Conservation (phyloP, 2,113 vertebrate genomes). For the Petromus typicus region DNA sequence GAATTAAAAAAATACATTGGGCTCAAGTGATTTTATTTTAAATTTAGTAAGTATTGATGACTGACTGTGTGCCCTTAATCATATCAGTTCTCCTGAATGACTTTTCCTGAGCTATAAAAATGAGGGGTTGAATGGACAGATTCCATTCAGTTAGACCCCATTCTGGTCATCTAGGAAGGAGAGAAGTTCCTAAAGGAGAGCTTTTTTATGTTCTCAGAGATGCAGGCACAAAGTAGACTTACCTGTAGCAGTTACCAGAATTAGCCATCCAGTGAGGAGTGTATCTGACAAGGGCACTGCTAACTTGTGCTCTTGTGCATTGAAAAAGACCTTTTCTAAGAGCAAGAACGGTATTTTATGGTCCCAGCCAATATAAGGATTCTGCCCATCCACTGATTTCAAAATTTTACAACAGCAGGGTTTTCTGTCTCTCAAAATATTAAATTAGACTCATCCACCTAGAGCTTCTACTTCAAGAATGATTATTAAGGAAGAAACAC, state of each 20-base stretch:
- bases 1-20: neutral
- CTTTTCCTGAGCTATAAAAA: constrained; percentile 26
- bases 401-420: neutral
- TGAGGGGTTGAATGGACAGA: neutral
- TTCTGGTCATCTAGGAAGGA: neutral
- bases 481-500: constrained; percentile 59
- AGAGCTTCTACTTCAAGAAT: constrained; percentile 52
- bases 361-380: neutral
- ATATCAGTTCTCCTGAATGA: neutral
- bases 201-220: constrained; percentile 12
- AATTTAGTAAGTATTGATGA: neutral
- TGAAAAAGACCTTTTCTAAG: constrained; percentile 44
- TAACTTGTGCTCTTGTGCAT: neutral
- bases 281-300: constrained; percentile 10
- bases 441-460: constrained; percentile 49
- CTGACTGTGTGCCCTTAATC: neutral
- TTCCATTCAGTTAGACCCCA: neutral
- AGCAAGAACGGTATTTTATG: constrained; percentile 18
- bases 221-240: neutral
- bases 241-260: neutral
- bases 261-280: neutral
- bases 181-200: neutral
- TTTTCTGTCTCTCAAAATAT: constrained; percentile 49
- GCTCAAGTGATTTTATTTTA: constrained; percentile 1
- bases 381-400: neutral